Percentiles rank a stretch among this genome's conserved stretches.
Conservation (phyloP, 1,140 invertebrate species). For the Plutomurus gul region DNA sequence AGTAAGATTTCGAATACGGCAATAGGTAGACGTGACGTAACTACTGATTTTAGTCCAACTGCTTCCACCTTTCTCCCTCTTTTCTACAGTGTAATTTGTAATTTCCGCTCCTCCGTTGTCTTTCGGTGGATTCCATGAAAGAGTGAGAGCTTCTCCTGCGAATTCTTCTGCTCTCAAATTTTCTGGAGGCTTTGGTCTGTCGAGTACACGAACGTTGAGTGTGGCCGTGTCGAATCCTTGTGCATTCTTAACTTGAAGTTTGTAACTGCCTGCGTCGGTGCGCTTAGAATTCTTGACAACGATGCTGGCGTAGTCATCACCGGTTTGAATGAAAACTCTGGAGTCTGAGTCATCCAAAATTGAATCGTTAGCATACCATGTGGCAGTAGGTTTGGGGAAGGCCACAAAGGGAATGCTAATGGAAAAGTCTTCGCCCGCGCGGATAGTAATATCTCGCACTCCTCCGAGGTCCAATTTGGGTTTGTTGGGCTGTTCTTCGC, state of each 20-base stretch:
- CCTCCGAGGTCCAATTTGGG: slow-evolving; percentile 90
- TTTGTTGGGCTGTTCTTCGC: slow-evolving; percentile 95
- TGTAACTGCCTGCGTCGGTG: slow-evolving; percentile 87
- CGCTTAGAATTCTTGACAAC: slow-evolving; percentile 91
- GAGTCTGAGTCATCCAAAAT: slow-evolving; percentile 73
- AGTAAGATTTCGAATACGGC: slow-evolving; percentile 86
- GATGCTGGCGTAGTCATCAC: slow-evolving; percentile 83
- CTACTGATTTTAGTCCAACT: slow-evolving; percentile 90
- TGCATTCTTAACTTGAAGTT: slow-evolving; percentile 89
- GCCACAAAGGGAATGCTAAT: slow-evolving; percentile 94
- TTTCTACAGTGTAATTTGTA: slow-evolving; percentile 96
- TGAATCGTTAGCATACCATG: slow-evolving; percentile 87
- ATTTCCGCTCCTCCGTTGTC: slow-evolving; percentile 84
- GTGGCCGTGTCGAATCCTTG: slow-evolving; percentile 92
- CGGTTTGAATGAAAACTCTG: slow-evolving; percentile 77
- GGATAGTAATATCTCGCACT: slow-evolving; percentile 92
- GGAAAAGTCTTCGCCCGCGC: slow-evolving; percentile 95
- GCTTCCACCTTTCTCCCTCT: slow-evolving; percentile 77
- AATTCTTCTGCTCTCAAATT: slow-evolving; percentile 90
- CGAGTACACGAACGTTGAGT: slow-evolving; percentile 91
- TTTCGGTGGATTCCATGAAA: slow-evolving; percentile 94
- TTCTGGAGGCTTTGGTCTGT: slow-evolving; percentile 84
- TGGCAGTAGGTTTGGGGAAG: slow-evolving; percentile 91
- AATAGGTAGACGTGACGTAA: slow-evolving; percentile 85
- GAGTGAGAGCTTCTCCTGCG: slow-evolving; percentile 88